Conservation (phyloP, 2,113 vertebrate genomes). For the Nerophis lumbriciformis region DNA sequence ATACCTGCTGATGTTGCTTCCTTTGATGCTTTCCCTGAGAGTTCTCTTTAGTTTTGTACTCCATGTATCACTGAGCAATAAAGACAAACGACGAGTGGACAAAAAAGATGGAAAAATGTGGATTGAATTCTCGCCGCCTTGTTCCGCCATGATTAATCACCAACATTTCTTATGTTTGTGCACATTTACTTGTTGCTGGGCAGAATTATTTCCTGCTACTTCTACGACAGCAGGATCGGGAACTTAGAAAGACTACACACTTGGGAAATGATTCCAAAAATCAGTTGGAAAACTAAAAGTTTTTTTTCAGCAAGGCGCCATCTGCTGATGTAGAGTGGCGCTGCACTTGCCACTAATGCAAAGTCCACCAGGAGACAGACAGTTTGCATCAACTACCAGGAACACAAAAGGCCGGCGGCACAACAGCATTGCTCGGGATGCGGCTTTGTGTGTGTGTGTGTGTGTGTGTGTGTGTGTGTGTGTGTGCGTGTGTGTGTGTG, state of each 20-base stretch:
- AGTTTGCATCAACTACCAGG: conserved; percentile 5
- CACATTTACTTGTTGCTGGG: neutral
- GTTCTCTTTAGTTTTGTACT: conserved; percentile 46
- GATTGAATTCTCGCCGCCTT: conserved; percentile 32
- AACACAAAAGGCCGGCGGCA: conserved; percentile 38
- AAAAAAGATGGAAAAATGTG: conserved; percentile 19
- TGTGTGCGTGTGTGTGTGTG: neutral
- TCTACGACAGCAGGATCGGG: no score
- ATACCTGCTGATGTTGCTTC: conserved; percentile 24
- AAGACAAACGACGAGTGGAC: conserved; percentile 31
- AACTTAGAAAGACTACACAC: no score
- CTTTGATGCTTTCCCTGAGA: conserved; percentile 24
- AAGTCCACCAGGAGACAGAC: conserved; percentile 1
- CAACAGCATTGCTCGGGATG: conserved; percentile 12
- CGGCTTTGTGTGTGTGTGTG: neutral
- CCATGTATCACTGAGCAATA: conserved; percentile 52
- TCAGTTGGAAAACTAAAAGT: no score
- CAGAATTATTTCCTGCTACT: no score
- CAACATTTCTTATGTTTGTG: neutral
- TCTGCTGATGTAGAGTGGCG: no score
- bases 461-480: conserved; percentile 17
- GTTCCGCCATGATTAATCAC: conserved; percentile 6
- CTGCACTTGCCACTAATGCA: no score
- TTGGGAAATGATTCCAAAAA: no score
- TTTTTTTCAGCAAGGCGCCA: no score